These are phyloP conservation scores for Gymnodraco acuticeps DNA, from an alignment of 2,797 vertebrate species.

Conservation along the genomic window DNA sequence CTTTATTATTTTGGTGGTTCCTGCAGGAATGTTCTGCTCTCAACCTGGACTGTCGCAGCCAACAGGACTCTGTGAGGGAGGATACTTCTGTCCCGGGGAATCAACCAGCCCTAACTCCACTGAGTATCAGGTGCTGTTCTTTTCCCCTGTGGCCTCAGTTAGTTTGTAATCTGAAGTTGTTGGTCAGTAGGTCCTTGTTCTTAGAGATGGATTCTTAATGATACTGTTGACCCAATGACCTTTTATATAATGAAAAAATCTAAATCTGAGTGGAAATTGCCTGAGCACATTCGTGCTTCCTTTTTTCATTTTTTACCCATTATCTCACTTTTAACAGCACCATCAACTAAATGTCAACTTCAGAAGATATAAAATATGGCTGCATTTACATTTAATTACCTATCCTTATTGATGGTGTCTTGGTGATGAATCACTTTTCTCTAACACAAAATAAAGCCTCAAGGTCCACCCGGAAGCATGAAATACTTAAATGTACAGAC, in stretches of 20 bases:
- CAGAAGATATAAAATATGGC: not conserved
- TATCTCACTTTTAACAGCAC: not conserved
- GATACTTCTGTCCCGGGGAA: constrained; percentile 88
- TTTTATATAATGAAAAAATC: constrained; percentile 9
- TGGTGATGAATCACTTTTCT: not conserved
- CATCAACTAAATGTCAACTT: constrained; percentile 16
- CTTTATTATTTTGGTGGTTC: constrained; percentile 16
- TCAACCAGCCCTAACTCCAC: constrained; percentile 87
- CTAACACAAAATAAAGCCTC: not conserved
- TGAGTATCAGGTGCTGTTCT: constrained; percentile 81
- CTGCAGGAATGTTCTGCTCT: constrained; percentile 91
- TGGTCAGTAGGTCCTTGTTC: not conserved
- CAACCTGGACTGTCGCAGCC: constrained; percentile 85
- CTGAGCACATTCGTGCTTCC: not conserved
- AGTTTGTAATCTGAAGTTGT: not conserved
- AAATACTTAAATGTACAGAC: not conserved
- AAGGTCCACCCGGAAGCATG: not conserved
- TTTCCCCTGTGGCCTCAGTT: constrained; percentile 2
- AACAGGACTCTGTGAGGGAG: constrained; percentile 88
- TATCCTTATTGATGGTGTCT: not conserved
- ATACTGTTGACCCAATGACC: not conserved
- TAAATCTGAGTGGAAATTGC: not conserved
- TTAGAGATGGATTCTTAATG: not conserved
- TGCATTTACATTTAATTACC: constrained; percentile 1
- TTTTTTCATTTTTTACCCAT: not conserved